Evolutionary conservation across 2,888 invertebrate species (phyloP), one percentile per base, ranked within the genome.

Genomic region (Acanthoscelides obtectus): DNA sequence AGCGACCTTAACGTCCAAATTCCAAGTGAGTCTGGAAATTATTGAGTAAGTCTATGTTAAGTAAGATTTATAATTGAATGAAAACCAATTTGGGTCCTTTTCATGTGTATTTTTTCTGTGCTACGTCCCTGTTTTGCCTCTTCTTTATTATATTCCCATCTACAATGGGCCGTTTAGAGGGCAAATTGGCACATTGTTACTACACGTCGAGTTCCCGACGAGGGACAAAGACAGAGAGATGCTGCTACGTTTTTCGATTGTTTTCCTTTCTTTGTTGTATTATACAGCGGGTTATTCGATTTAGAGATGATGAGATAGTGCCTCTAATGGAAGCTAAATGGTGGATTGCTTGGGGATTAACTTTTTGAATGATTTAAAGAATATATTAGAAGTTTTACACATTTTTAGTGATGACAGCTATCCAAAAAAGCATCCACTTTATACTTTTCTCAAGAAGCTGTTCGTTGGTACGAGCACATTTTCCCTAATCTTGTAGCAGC

Each of bases 111-210:
- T 45, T 45, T 45, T 45, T 45, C 12, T 1, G 1, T 45, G 45
- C 17, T 45, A 12, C 45, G 45, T 17, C 45, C 6, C 45, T 45
- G 45, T 45, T 12, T 45, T 45, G 45, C 45, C 45, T 45, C 45
- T 17, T 45, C 83, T 84, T 81, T 80, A 81, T 81, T 79, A 80
- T 76, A 80, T 84, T 84, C 80, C 79, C 81, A 80, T 81, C 81
- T 82, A 84, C 84, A 84, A 84, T 84, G 83, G 80, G 76, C 78
- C 79, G 79, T 81, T 81, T 80, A 83, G 79, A 45, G 81, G 79
- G 75, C 80, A 84, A 83, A 84, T 84, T 84, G 84, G 83, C 82
- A 83, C 84, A 84, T 84, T 84, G 79, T 81, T 80, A 81, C 78
- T 75, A 71, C 45, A 45, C 45, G 45, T 45, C 45, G 45, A 6